Percentiles rank a stretch among this genome's conserved stretches.
phyloP scores from a whole-genome alignment of 1,140 invertebrate species.

The Drosophila erecta region DNA sequence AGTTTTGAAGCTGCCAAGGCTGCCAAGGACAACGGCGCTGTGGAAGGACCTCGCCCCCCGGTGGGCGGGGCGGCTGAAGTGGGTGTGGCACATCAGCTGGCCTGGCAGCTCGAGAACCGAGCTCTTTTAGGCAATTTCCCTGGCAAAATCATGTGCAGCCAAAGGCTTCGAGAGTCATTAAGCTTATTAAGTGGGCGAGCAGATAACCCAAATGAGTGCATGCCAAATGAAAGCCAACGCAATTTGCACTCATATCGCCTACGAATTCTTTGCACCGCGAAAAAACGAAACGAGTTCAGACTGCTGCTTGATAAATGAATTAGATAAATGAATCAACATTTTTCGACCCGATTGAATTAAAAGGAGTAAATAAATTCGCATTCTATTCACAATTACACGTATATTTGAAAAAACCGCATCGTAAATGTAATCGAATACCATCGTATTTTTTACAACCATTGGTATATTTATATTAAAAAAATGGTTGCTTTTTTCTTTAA shows the following conservation, averaged over 20 bases:
- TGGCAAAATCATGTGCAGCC: conserved; percentile 46
- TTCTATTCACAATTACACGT: too few species aligned
- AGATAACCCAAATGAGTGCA: conserved; percentile 78
- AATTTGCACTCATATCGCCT: conserved; percentile 62
- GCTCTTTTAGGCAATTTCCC: conserved; percentile 62
- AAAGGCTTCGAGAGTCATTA: conserved; percentile 73
- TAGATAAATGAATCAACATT: too few species aligned
- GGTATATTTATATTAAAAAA: too few species aligned
- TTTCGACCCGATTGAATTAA: too few species aligned
- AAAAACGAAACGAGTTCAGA: not conserved
- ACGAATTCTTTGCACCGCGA: conserved; percentile 14
- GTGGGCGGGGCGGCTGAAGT: not conserved
- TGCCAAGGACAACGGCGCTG: conserved; percentile 38
- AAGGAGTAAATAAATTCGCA: too few species aligned
- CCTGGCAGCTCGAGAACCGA: conserved; percentile 4
- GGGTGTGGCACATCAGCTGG: conserved; percentile 15
- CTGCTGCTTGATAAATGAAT: not conserved
- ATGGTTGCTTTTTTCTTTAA: too few species aligned
- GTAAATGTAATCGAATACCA: too few species aligned
- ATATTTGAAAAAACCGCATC: too few species aligned
- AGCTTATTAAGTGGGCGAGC: conserved; percentile 75
- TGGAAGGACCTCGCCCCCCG: conserved; percentile 18
- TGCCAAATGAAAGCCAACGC: conserved; percentile 70
- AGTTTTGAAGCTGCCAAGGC: conserved; percentile 25
- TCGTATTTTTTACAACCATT: too few species aligned